Conservation (phyloP, 2,888 invertebrate genomes). For the Gryllus longicercus region DNA sequence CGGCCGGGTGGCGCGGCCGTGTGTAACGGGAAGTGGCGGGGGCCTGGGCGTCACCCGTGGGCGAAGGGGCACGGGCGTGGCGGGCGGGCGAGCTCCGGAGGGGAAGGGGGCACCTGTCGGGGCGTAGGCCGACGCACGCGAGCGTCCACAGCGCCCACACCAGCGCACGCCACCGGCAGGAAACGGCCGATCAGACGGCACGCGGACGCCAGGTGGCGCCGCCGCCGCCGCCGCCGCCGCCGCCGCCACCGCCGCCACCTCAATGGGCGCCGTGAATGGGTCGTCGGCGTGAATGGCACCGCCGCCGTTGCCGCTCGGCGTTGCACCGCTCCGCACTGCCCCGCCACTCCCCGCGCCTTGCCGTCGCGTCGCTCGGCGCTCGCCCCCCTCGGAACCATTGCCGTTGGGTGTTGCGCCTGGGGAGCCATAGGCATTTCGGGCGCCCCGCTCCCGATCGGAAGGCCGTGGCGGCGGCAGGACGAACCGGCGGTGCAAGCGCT, state of each 20-base stretch:
- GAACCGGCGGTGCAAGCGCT: no score
- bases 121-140: neutral
- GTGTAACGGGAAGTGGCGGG: no score
- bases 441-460: no score
- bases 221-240: neutral
- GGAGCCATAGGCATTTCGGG: no score
- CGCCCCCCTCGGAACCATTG: neutral
- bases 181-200: neutral
- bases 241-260: neutral
- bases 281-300: neutral
- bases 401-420: no score
- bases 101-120: no score
- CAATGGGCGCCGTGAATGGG: neutral
- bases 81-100: no score
- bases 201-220: neutral
- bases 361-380: no score
- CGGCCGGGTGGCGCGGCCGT: no score
- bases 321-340: neutral
- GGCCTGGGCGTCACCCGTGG: no score
- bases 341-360: neutral
- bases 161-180: neutral
- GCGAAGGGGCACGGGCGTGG: no score
- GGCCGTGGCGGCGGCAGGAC: no score
- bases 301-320: neutral
- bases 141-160: neutral